phyloP scores from a whole-genome alignment of 1,140 invertebrate species.

The Thaumatotibia leucotreta region DNA sequence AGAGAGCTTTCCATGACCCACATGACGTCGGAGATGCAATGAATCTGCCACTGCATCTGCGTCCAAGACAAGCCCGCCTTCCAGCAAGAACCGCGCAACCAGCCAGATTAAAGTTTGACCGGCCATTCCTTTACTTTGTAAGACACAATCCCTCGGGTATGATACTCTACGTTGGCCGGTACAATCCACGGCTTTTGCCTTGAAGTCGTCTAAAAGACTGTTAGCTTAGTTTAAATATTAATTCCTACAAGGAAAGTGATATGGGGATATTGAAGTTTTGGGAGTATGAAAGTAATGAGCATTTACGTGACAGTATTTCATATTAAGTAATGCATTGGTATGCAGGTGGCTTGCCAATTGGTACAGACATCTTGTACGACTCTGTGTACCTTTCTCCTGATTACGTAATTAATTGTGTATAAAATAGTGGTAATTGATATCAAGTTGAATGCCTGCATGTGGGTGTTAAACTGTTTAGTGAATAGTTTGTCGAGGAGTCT shows the following conservation, averaged over 20 bases:
- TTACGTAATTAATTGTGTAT: slow-evolving; percentile 41
- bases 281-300: slow-evolving; percentile 58
- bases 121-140: slow-evolving; percentile 91
- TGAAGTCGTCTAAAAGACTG: slow-evolving; percentile 71
- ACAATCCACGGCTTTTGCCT: slow-evolving; percentile 87
- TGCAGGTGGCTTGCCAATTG: slow-evolving; percentile 31
- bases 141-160: slow-evolving; percentile 91
- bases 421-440: slow-evolving; percentile 26
- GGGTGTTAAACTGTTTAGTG: slow-evolving; percentile 20
- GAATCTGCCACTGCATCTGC: slow-evolving; percentile 79
- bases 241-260: slow-evolving; percentile 69
- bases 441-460: slow-evolving; percentile 16
- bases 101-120: slow-evolving; percentile 86
- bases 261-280: slow-evolving; percentile 61
- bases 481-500: slow-evolving; percentile 21
- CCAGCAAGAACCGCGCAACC: slow-evolving; percentile 76
- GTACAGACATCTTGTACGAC: slow-evolving; percentile 27
- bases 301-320: slow-evolving; percentile 73
- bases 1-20: slow-evolving; percentile 80
- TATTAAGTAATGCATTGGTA: slow-evolving; percentile 51
- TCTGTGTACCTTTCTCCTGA: slow-evolving; percentile 48
- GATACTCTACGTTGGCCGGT: slow-evolving; percentile 90
- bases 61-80: slow-evolving; percentile 83
- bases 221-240: slow-evolving; percentile 65
- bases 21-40: slow-evolving; percentile 79